These are phyloP conservation scores for Podabrus alpinus DNA, from an alignment of 2,888 invertebrate genomes.

Conservation along the genomic window DNA sequence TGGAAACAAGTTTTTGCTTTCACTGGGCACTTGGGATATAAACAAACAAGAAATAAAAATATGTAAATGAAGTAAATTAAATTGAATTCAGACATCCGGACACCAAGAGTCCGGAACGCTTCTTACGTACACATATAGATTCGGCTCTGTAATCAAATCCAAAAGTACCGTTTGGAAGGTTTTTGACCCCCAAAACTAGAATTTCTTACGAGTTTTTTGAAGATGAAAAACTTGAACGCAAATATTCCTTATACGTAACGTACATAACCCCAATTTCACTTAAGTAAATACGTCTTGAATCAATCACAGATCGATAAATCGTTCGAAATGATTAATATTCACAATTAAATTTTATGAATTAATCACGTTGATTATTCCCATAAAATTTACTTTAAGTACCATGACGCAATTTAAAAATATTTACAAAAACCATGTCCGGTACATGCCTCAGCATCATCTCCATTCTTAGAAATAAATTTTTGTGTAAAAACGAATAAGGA, in stretches of 20 bases:
- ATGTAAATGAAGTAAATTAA: conserved; percentile 12
- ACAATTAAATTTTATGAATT: not conserved
- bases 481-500: not conserved
- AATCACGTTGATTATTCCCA: not conserved
- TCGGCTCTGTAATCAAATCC: conserved; percentile 17
- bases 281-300: not conserved
- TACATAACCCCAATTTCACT: not conserved
- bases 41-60: not conserved
- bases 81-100: conserved; percentile 15
- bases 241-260: conserved; percentile 1
- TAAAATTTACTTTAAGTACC: not conserved
- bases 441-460: not conserved
- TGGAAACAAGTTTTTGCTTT: not conserved
- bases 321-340: not conserved
- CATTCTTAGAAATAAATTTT: not conserved
- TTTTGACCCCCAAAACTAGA: conserved; percentile 25
- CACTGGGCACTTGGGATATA: too few relatives aligned
- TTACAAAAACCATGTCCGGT: not conserved
- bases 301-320: not conserved
- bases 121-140: conserved; percentile 6
- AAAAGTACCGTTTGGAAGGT: conserved; percentile 26
- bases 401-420: not conserved
- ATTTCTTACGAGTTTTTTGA: conserved; percentile 5
- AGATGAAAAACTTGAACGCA: conserved; percentile 12
- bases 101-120: conserved; percentile 8